A percentile compares a stretch with the other conserved stretches of the same genome.
Evolutionary conservation across 1,140 invertebrate species (phyloP).

Genomic region (Drosophila persimilis): DNA sequence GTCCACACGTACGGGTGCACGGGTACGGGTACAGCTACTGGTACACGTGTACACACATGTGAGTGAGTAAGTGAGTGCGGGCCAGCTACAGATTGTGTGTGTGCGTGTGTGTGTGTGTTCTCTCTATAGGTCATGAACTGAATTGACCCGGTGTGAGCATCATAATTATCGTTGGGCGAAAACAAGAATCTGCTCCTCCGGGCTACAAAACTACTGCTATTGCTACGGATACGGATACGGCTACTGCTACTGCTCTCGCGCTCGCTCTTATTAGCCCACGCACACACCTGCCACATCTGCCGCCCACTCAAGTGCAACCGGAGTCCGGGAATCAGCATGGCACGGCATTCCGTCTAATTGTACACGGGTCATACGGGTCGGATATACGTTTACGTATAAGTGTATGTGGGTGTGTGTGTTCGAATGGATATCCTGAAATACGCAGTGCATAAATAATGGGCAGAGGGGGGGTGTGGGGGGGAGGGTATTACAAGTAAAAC

Average conservation of each 20-base stretch:
- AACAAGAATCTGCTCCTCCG: constrained; percentile 14
- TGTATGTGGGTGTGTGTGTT: constrained; percentile 2
- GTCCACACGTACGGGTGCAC: too few species aligned
- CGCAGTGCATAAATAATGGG: constrained; percentile 21
- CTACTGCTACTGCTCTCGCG: neutral
- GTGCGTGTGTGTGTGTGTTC: constrained; percentile 10
- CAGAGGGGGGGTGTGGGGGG: neutral
- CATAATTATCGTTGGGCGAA: constrained; percentile 51
- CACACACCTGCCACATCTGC: too few species aligned
- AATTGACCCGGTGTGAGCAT: constrained; percentile 65
- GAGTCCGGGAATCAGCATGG: neutral
- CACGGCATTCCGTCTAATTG: constrained; percentile 4
- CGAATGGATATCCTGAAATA: neutral
- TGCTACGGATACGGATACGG: neutral
- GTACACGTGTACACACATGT: neutral
- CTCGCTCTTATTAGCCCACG: neutral
- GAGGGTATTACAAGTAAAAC: constrained; percentile 13
- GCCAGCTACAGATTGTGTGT: neutral
- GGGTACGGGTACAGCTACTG: neutral
- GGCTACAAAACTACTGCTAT: neutral
- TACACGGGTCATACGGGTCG: too few species aligned
- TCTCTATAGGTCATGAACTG: constrained; percentile 76
- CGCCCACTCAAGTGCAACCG: neutral
- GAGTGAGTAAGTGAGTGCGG: too few species aligned
- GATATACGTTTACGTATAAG: neutral